These are phyloP conservation scores for Acanthosepion lycidas DNA, from an alignment of 2,888 invertebrate genomes.

Conservation along the genomic window DNA sequence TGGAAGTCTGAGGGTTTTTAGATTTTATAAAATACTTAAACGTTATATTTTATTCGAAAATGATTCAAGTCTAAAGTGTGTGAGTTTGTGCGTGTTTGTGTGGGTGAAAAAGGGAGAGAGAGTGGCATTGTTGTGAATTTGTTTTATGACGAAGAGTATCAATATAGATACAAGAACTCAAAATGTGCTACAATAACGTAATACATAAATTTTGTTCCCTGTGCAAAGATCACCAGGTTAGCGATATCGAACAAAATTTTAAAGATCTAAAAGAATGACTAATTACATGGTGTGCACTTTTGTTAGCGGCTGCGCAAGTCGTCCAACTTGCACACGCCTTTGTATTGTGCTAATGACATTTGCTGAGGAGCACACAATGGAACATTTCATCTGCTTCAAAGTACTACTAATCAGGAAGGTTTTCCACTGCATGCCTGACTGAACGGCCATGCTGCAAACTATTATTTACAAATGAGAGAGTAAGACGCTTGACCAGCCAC, in stretches of 20 bases:
- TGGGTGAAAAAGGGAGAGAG: too few relatives aligned
- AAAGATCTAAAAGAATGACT: neutral
- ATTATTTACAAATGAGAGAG: slow-evolving; percentile 33
- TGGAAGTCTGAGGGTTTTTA: too few relatives aligned
- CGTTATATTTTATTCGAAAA: too few relatives aligned
- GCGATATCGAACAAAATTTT: neutral
- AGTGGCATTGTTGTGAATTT: too few relatives aligned
- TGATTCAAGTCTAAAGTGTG: too few relatives aligned
- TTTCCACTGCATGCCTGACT: slow-evolving; percentile 10
- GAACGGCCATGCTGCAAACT: neutral
- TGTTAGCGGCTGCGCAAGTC: neutral
- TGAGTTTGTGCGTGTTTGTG: too few relatives aligned
- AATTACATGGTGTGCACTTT: slow-evolving; percentile 33
- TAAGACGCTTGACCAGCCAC: neutral
- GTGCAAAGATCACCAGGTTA: neutral
- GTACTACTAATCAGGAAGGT: slow-evolving; percentile 33
- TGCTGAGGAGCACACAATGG: slow-evolving; percentile 13
- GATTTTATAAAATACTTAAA: too few relatives aligned
- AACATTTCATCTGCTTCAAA: slow-evolving; percentile 10
- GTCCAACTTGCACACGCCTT: neutral
- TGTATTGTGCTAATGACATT: neutral
- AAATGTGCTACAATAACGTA: too few relatives aligned
- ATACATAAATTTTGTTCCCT: neutral
- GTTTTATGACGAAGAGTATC: too few relatives aligned
- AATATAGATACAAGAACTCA: too few relatives aligned